A percentile compares a stretch with the other conserved stretches of the same genome.
These are phyloP conservation scores for Yponomeuta cagnagella DNA, from an alignment of 2,888 invertebrate genomes.

Conservation along the genomic window DNA sequence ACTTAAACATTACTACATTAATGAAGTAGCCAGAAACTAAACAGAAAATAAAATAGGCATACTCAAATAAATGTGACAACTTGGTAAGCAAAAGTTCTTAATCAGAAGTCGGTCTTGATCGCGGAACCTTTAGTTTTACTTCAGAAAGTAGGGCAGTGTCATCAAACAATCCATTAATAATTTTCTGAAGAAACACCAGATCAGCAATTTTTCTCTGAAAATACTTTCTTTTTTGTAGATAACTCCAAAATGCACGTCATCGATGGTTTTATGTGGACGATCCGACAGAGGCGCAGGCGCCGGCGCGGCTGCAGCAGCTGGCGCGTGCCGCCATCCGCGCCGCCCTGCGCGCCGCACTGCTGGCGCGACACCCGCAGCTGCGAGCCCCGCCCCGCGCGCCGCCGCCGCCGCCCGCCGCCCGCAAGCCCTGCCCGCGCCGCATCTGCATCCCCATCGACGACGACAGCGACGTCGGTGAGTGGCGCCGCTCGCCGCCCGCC, in stretches of 20 bases:
- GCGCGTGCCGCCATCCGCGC: slow-evolving; percentile 42
- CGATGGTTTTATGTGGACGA: not conserved
- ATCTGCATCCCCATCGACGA: slow-evolving; percentile 56
- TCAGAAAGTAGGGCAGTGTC: too few species aligned
- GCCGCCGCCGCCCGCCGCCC: slow-evolving; percentile 19
- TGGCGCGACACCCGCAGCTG: slow-evolving; percentile 45
- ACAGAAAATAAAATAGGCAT: too few species aligned
- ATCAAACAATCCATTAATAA: too few species aligned
- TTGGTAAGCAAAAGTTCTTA: too few species aligned
- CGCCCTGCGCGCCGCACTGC: slow-evolving; percentile 39
- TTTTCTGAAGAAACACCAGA: too few species aligned
- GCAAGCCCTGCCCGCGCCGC: slow-evolving; percentile 34
- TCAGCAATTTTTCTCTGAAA: too few species aligned
- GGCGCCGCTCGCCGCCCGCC: not conserved
- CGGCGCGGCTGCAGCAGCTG: slow-evolving; percentile 50
- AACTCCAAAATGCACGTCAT: not conserved
- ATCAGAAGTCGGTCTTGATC: too few species aligned
- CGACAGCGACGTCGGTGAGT: slow-evolving; percentile 44
- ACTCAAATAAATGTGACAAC: too few species aligned
- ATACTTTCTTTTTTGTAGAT: too few species aligned
- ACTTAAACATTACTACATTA: too few species aligned
- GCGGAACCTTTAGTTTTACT: too few species aligned
- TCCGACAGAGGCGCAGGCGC: slow-evolving; percentile 22
- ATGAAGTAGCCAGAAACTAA: too few species aligned
- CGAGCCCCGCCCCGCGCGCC: slow-evolving; percentile 22